Evolutionary conservation across 2,888 invertebrate species (phyloP), one percentile per base, ranked within the genome.

Genomic region (Nycteola revayana): DNA sequence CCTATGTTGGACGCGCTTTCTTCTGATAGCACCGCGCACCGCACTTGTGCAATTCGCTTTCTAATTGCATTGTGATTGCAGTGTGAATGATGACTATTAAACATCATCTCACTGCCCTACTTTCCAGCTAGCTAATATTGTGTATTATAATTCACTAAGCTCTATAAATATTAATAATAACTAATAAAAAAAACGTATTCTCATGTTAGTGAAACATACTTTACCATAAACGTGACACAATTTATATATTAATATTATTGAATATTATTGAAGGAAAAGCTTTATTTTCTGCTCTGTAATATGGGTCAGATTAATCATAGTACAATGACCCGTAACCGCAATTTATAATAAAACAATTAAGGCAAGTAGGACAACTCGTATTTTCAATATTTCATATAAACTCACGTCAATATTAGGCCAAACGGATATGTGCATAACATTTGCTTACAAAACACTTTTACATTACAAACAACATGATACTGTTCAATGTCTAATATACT

Each of bases 21-120:
- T 84, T 86, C 75, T 76, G 72, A 72, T 73, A 65, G 64, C 54
- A 60, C 55, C 45, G 55, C 55, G 57, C 66, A n/a, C n/a, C 61
- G 56, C 71, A 74, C 79, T 83, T 83, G 79, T 80, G 80, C 78
- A 86, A 83, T 81, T 82, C 82, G 73, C 87, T 88, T 87, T 87
- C 87, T 86, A 87, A 86, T 84, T 83, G 85, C 81, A 87, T 84
- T 85, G 79, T 84, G 77, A 85, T 81, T 73, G 73, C 75, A 74
- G 54, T 74, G 69, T 75, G 71, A 72, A 66, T 74, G 73, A 75
- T 65, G 67, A 68, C 69, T 68, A 63, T 62, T 69, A 67, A 73
- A 74, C 75, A 69, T 72, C 75, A 77, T 77, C 78, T 73, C 64
- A 61, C 55, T 75, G 75, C 54, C 72, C 73, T 55, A 81, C 79